Evolutionary conservation across 2,113 vertebrate species (phyloP).

Genomic region (Sturnus vulgaris): DNA sequence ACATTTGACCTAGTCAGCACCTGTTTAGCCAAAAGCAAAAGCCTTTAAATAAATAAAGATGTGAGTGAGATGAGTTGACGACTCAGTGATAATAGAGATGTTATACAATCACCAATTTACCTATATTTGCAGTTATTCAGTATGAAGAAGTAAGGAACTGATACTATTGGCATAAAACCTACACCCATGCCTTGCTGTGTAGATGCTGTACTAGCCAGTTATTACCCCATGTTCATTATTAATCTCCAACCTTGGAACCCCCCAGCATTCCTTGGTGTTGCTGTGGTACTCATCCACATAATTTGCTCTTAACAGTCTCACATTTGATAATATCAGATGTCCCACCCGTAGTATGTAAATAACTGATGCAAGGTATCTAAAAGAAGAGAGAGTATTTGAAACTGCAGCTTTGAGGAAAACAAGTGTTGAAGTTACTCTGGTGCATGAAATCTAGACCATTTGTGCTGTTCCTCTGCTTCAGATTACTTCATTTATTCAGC

Average conservation of each 20-base stretch:
- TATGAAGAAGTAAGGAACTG: not conserved
- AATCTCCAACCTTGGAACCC: conserved; percentile 5
- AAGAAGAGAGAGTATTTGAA: not conserved
- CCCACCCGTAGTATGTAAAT: not conserved
- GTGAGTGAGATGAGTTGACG: not conserved
- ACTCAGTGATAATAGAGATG: not conserved
- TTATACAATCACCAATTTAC: not conserved
- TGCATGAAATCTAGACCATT: not conserved
- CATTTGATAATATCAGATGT: not conserved
- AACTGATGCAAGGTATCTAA: not conserved
- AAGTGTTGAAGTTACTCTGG: not conserved
- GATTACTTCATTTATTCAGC: not conserved
- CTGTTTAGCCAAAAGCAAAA: not conserved
- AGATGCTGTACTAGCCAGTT: not conserved
- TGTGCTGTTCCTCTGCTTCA: not conserved
- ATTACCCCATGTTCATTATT: not conserved
- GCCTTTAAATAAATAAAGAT: not conserved
- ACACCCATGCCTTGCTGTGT: not conserved
- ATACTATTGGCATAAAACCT: not conserved
- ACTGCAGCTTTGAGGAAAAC: not conserved
- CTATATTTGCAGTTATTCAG: not conserved
- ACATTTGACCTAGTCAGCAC: not conserved
- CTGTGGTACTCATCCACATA: not conserved
- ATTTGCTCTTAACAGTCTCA: not conserved
- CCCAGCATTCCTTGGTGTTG: not conserved